Conservation (phyloP, 2,113 vertebrate genomes). For the Petromus typicus region DNA sequence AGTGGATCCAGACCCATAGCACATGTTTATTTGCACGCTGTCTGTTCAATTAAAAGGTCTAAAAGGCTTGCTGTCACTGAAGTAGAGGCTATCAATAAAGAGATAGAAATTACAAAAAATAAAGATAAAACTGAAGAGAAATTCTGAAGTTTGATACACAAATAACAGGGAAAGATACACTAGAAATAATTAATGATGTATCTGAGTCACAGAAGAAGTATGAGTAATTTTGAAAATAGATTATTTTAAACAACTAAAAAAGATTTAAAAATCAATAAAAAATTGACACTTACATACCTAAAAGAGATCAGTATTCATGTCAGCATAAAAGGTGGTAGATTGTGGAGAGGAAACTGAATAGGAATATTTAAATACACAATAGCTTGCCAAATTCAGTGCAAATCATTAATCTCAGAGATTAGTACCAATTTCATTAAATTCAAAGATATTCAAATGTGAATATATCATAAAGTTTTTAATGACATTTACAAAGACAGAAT, state of each 20-base stretch:
- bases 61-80: not conserved
- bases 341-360: not conserved
- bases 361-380: not conserved
- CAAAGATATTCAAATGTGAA: not conserved
- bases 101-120: not conserved
- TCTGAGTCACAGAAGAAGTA: not conserved
- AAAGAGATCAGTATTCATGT: not conserved
- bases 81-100: not conserved
- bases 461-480: not conserved
- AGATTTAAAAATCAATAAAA: not conserved
- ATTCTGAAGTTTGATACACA: not conserved
- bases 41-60: not conserved
- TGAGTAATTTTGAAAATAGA: not conserved
- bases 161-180: not conserved
- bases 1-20: not conserved
- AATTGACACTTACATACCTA: not conserved
- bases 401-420: not conserved
- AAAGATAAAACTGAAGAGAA: not conserved
- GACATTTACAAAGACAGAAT: not conserved
- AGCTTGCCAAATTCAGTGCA: not conserved
- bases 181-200: not conserved
- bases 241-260: not conserved
- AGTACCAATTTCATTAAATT: not conserved
- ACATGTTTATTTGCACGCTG: fast-evolving
- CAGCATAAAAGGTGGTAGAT: not conserved